Evolutionary conservation across 2,797 vertebrate species (phyloP).

Genomic region (Setipinna tenuifilis): DNA sequence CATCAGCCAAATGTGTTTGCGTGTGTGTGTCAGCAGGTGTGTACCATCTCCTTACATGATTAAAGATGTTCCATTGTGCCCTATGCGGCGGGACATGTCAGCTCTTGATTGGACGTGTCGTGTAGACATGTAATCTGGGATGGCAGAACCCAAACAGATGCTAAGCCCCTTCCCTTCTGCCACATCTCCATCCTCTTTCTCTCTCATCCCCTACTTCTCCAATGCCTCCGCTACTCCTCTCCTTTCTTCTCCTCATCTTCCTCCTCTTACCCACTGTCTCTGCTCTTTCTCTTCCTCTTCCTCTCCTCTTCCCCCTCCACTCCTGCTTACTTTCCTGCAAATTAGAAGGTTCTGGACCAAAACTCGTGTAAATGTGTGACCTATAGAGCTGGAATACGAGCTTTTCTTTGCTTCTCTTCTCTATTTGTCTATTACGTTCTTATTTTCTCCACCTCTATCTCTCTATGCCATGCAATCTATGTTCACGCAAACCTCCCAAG

Average conservation of each 20-base stretch:
- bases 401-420: too few species aligned
- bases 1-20: conserved; percentile 62
- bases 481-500: neutral
- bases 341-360: too few species aligned
- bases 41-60: conserved; percentile 73
- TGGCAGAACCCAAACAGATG: conserved; percentile 61
- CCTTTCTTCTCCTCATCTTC: neutral
- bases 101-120: conserved; percentile 68
- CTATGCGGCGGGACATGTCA: conserved; percentile 56
- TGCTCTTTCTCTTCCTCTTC: neutral
- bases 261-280: neutral
- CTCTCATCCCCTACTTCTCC: neutral
- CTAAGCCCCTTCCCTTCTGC: conserved; percentile 39
- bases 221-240: conserved; percentile 6
- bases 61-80: conserved; percentile 74
- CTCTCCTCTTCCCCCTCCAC: neutral
- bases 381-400: too few species aligned
- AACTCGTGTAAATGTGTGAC: too few species aligned
- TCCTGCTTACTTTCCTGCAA: too few species aligned
- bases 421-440: too few species aligned
- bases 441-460: neutral
- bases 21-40: conserved; percentile 65
- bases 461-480: neutral
- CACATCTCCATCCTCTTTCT: neutral
- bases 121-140: conserved; percentile 58